A percentile compares a stretch with the other conserved stretches of the same genome.
These are phyloP conservation scores for Rhizomys pruinosus DNA, from an alignment of 2,113 vertebrate genomes.

Conservation along the genomic window DNA sequence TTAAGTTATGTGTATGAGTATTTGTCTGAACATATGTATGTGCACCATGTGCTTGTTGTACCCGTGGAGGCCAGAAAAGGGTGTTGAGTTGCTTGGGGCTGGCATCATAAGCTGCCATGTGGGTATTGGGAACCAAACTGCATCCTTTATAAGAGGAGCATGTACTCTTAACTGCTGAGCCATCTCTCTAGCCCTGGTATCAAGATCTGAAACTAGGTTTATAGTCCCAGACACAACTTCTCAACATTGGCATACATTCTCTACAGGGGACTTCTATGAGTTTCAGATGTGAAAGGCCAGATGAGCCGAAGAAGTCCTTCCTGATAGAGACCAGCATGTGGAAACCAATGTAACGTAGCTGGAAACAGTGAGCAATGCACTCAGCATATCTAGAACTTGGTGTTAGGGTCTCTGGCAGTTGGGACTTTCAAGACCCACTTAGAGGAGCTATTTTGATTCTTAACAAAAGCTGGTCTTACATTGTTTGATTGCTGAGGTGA, in stretches of 20 bases:
- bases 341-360: background rate
- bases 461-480: constrained; percentile 65
- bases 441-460: constrained; percentile 52
- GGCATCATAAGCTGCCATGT: too few species aligned
- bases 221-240: background rate
- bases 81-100: too few species aligned
- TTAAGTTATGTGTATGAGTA: too few species aligned
- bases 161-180: too few species aligned
- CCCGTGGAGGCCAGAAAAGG: too few species aligned
- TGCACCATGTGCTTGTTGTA: too few species aligned
- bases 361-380: background rate
- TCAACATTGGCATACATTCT: background rate
- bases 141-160: too few species aligned
- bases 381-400: constrained; percentile 48
- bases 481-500: constrained; percentile 52
- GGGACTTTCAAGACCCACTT: constrained; percentile 42
- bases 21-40: too few species aligned
- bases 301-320: background rate
- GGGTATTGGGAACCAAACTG: too few species aligned
- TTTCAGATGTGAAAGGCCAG: constrained; percentile 7
- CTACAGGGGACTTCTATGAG: background rate
- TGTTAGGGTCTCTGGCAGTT: constrained; percentile 59
- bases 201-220: background rate
- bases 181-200: too few species aligned
- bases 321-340: background rate